A percentile compares a stretch with the other conserved stretches of the same genome.
These are phyloP conservation scores for Burhinus bistriatus DNA, from an alignment of 2,113 vertebrate genomes.

Conservation along the genomic window DNA sequence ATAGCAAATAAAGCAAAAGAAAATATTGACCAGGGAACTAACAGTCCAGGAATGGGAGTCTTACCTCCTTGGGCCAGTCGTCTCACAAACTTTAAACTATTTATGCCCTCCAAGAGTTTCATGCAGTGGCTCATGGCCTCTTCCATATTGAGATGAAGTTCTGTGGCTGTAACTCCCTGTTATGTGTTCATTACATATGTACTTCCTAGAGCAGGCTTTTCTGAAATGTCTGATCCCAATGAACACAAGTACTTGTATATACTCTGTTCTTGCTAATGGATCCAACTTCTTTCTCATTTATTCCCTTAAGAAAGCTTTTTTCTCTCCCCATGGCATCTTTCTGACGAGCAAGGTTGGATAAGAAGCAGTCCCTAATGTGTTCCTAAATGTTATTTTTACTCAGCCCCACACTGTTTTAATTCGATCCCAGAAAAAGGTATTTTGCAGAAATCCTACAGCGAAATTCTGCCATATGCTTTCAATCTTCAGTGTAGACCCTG, in stretches of 20 bases:
- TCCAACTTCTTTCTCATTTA: background rate
- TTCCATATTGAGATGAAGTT: background rate
- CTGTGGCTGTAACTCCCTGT: background rate
- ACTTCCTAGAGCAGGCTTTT: background rate
- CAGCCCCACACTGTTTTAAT: background rate
- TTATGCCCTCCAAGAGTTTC: background rate
- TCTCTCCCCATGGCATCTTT: background rate
- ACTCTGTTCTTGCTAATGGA: background rate
- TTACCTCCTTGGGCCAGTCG: background rate
- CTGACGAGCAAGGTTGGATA: background rate
- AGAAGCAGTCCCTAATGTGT: background rate
- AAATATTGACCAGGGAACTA: background rate
- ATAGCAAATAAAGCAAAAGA: background rate
- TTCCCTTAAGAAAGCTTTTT: background rate
- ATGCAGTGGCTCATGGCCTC: background rate
- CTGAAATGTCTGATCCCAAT: background rate
- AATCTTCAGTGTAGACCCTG: background rate
- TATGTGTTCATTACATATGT: background rate
- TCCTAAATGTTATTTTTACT: background rate
- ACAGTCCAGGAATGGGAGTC: background rate
- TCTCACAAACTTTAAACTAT: background rate
- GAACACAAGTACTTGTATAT: background rate
- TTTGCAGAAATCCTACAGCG: background rate
- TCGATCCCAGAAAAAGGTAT: background rate
- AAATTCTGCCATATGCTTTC: background rate